Conservation (phyloP, 2,113 vertebrate species). For the Polypterus bichir region DNA sequence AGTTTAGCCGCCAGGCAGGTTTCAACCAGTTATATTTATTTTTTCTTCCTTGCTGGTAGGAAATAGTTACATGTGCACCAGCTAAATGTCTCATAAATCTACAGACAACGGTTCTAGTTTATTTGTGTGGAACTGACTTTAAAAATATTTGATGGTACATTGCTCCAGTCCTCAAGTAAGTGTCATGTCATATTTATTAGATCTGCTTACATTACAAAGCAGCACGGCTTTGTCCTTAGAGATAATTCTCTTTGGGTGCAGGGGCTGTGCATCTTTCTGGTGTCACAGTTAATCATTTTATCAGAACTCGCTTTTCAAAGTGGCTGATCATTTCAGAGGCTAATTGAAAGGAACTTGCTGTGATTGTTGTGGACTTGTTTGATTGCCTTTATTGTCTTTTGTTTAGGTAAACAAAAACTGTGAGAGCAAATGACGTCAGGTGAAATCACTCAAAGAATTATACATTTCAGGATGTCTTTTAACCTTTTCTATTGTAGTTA, state of each 20-base stretch:
- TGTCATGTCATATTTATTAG: constrained; percentile 63
- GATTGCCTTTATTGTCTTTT: no score
- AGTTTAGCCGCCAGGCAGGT: constrained; percentile 22
- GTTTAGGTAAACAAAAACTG: no score
- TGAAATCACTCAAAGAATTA: no score
- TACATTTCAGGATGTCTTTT: no score
- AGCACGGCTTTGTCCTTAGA: constrained; percentile 37
- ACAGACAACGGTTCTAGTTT: constrained; percentile 36
- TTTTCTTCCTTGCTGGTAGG: constrained; percentile 26
- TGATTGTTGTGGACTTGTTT: no score
- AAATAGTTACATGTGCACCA: constrained; percentile 43
- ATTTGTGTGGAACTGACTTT: constrained; percentile 61
- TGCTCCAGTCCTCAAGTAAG: constrained; percentile 45
- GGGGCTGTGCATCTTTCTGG: constrained; percentile 31
- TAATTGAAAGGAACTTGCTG: no score
- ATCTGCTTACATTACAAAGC: constrained; percentile 31
- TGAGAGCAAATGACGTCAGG: no score
- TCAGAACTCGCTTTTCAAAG: constrained; percentile 13
- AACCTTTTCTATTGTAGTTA: no score
- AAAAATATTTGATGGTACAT: constrained; percentile 58
- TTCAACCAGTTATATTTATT: neutral
- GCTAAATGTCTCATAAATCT: constrained; percentile 66
- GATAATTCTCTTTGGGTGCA: constrained; percentile 30
- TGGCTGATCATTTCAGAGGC: no score
- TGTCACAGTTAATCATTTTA: constrained; percentile 37